Percentiles rank a stretch among this genome's conserved stretches.
phyloP scores from a whole-genome alignment of 2,888 invertebrate genomes.

The Pocota personata region DNA sequence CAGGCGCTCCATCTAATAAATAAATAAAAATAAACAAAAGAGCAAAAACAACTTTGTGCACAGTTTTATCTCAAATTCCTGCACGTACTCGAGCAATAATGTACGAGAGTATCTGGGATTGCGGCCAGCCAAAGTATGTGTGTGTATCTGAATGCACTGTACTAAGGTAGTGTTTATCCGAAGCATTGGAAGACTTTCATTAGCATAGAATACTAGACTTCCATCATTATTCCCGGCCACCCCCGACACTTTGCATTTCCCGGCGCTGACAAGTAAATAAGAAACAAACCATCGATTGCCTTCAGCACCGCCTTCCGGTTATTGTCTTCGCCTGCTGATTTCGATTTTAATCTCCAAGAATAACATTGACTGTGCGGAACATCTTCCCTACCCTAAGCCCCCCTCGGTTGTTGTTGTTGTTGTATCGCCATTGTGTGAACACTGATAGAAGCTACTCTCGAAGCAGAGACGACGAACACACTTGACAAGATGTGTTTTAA shows the following conservation, averaged over 20 bases:
- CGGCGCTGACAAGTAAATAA: conserved; percentile 23
- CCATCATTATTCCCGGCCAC: background rate
- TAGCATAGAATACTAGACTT: background rate
- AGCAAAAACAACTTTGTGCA: conserved; percentile 32
- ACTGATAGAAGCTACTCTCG: conserved; percentile 18
- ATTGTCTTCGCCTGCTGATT: conserved; percentile 65
- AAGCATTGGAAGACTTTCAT: background rate
- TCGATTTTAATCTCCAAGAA: conserved; percentile 65
- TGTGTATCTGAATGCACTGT: conserved; percentile 25
- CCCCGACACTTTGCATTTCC: conserved; percentile 21
- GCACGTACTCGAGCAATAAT: conserved; percentile 64
- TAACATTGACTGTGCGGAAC: conserved; percentile 23
- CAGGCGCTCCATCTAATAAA: conserved; percentile 55
- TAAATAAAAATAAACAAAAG: conserved; percentile 32
- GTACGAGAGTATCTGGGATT: conserved; percentile 46
- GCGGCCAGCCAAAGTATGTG: conserved; percentile 19
- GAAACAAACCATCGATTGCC: conserved; percentile 43
- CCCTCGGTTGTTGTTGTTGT: background rate
- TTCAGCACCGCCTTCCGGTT: conserved; percentile 56
- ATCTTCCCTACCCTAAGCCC: background rate
- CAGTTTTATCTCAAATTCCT: conserved; percentile 70
- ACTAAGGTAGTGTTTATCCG: background rate
- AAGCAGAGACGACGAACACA: background rate
- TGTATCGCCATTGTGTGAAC: background rate
- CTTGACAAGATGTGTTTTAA: conserved; percentile 61